phyloP scores from a whole-genome alignment of 2,797 vertebrate genomes.

The Acanthornis magna region DNA sequence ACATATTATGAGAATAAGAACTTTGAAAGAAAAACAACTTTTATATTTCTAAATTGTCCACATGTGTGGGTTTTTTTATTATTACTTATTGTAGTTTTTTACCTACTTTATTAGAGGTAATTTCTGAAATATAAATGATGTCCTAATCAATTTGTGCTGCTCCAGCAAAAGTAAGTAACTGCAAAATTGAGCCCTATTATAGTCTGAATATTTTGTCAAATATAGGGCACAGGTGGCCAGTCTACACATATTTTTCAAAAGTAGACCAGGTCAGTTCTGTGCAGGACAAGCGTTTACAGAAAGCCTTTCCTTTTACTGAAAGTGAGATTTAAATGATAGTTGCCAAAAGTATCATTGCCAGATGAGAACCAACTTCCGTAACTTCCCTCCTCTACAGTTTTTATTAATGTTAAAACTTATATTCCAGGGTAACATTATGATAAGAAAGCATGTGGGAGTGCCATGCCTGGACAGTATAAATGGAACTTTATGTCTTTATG shows the following conservation, averaged over 20 bases:
- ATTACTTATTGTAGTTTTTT: neutral
- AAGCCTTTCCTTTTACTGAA: neutral
- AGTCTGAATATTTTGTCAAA: neutral
- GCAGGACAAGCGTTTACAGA: neutral
- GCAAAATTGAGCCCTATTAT: neutral
- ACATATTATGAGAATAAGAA: neutral
- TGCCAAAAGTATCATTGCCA: neutral
- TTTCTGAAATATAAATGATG: conserved; percentile 26
- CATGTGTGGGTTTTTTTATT: fast-evolving
- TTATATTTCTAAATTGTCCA: neutral
- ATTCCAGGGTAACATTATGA: neutral
- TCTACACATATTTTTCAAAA: neutral
- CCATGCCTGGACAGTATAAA: neutral
- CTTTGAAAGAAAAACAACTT: neutral
- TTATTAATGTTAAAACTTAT: neutral
- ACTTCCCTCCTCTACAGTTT: neutral
- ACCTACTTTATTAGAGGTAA: neutral
- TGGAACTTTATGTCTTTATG: neutral
- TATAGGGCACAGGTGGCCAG: neutral
- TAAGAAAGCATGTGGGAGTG: neutral
- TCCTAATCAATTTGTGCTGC: neutral
- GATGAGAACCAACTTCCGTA: neutral
- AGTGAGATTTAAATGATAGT: conserved; percentile 2
- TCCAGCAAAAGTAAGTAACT: neutral
- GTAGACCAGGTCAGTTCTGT: neutral